Percentiles rank a stretch among this genome's conserved stretches.
phyloP scores from a whole-genome alignment of 2,888 invertebrate species.

The Therioaphis trifolii region DNA sequence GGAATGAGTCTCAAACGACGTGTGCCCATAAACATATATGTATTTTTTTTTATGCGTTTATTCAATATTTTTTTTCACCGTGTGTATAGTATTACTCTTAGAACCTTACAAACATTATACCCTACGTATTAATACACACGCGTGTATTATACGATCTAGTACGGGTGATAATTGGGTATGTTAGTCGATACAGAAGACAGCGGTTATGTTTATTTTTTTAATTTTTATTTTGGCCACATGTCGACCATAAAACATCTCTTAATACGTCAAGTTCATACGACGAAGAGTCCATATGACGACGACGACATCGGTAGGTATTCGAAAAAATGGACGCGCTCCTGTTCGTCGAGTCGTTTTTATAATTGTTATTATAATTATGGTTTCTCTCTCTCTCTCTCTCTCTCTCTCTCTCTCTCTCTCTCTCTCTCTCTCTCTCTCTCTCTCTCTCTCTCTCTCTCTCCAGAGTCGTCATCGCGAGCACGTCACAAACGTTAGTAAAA shows the following conservation, averaged over 20 bases:
- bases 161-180: not conserved
- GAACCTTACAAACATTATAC: not conserved
- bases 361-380: not conserved
- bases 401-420: no score
- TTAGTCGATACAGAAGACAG: not conserved
- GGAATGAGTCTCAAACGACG: no score
- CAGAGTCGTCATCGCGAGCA: no score
- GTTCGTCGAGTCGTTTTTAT: not conserved
- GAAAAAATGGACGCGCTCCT: not conserved
- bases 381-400: no score
- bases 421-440: no score
- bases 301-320: not conserved
- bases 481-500: no score
- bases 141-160: not conserved
- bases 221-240: slow-evolving; percentile 6
- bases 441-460: no score
- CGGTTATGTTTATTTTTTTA: not conserved
- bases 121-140: not conserved
- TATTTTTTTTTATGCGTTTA: not conserved
- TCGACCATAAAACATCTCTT: slow-evolving; percentile 24
- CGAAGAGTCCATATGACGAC: not conserved
- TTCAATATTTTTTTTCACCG: not conserved
- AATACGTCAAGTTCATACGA: not conserved
- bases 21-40: not conserved
- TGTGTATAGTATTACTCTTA: not conserved